Evolutionary conservation across 2,888 invertebrate genomes (phyloP).

Genomic region (Pseudoips prasinana): DNA sequence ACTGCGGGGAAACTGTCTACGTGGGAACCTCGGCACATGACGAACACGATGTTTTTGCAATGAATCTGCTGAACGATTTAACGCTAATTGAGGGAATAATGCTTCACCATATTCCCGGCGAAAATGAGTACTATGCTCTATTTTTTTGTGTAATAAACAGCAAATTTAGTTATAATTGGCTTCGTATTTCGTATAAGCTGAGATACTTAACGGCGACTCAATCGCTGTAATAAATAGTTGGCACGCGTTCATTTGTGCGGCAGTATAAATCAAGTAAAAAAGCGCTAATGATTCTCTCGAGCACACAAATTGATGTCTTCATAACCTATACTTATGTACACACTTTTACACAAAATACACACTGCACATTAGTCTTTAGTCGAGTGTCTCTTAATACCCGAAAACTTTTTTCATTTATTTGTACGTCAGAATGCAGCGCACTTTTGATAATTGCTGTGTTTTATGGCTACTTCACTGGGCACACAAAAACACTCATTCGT

Average conservation of each 20-base stretch:
- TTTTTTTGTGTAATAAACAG: conserved; percentile 1
- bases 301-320: conserved; percentile 11
- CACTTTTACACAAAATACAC: no score
- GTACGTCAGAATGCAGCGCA: conserved; percentile 16
- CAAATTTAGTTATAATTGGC: conserved; percentile 17
- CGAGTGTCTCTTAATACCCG: conserved; percentile 19
- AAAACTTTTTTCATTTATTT: conserved; percentile 30
- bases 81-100: conserved; percentile 38
- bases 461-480: conserved; percentile 26
- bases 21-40: conserved; percentile 50
- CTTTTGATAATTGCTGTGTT: conserved; percentile 33
- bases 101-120: conserved; percentile 35
- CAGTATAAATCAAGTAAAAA: conserved; percentile 29
- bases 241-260: conserved; percentile 21
- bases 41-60: conserved; percentile 42
- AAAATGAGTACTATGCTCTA: conserved; percentile 19
- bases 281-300: conserved; percentile 21
- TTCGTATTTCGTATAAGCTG: conserved; percentile 23
- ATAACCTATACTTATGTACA: conserved; percentile 5
- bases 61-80: conserved; percentile 36
- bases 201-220: conserved; percentile 24
- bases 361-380: not conserved
- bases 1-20: conserved; percentile 29
- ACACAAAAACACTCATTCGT: conserved; percentile 19
- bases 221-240: conserved; percentile 30